These are phyloP conservation scores for Taeniopygia guttata DNA, from an alignment of 2,797 vertebrate genomes.

Conservation along the genomic window DNA sequence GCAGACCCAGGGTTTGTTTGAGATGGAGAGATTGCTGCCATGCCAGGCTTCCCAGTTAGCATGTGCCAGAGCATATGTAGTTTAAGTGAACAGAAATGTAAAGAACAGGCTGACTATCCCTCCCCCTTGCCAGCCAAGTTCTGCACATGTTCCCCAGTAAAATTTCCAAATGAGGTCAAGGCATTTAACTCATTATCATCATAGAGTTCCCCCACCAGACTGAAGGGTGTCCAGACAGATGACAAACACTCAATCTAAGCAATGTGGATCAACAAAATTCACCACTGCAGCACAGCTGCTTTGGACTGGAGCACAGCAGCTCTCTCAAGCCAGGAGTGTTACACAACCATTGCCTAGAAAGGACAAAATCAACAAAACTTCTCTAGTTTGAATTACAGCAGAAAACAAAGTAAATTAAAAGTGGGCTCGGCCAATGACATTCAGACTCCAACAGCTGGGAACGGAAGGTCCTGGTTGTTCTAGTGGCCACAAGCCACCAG, in stretches of 20 bases:
- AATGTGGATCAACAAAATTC: neutral
- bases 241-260: neutral
- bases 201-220: neutral
- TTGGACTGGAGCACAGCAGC: neutral
- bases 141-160: neutral
- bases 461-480: neutral
- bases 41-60: neutral
- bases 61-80: neutral
- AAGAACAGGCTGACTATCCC: neutral
- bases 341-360: conserved; percentile 18
- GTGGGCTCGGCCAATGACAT: neutral
- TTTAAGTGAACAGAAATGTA: neutral
- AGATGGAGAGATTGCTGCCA: neutral
- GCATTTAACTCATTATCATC: conserved; percentile 6
- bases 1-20: neutral
- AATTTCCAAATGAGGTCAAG: neutral
- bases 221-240: neutral
- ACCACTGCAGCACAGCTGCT: conserved; percentile 32
- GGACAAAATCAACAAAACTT: neutral
- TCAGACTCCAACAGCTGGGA: neutral
- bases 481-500: neutral
- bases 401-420: neutral
- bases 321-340: neutral
- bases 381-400: neutral
- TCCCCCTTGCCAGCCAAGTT: neutral